A percentile compares a stretch with the other conserved stretches of the same genome.
These are phyloP conservation scores for Leptinotarsa haldemani DNA, from an alignment of 2,888 invertebrate genomes.

Conservation along the genomic window DNA sequence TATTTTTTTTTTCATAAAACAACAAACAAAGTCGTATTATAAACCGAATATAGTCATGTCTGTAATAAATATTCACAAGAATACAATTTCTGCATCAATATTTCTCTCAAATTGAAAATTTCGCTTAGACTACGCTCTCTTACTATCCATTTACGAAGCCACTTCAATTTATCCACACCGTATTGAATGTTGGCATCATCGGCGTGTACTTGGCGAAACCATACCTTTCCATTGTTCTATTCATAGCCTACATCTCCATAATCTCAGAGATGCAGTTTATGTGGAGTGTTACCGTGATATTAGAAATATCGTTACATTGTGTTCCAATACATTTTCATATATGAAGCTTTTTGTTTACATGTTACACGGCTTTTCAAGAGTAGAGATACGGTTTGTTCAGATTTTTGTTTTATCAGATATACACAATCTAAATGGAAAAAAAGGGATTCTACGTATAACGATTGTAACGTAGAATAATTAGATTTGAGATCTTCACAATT, in stretches of 20 bases:
- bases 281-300: background rate
- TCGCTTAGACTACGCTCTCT: background rate
- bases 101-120: background rate
- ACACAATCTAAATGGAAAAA: no score
- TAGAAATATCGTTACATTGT: background rate
- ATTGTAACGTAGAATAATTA: no score
- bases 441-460: no score
- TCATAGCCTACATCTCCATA: background rate
- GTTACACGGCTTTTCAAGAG: no score
- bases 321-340: background rate
- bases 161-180: constrained; percentile 7
- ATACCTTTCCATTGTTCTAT: background rate
- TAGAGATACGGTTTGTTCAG: no score
- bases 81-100: background rate
- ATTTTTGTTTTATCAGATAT: no score
- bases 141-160: background rate
- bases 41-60: background rate
- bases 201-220: background rate
- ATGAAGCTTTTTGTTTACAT: no score
- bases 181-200: background rate
- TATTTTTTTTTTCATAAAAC: background rate
- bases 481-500: no score
- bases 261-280: background rate
- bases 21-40: background rate
- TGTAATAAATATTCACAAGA: background rate